Percentiles rank a stretch among this genome's conserved stretches.
These are phyloP conservation scores for Sardinella longiceps DNA, from an alignment of 2,797 vertebrate species.

Conservation along the genomic window DNA sequence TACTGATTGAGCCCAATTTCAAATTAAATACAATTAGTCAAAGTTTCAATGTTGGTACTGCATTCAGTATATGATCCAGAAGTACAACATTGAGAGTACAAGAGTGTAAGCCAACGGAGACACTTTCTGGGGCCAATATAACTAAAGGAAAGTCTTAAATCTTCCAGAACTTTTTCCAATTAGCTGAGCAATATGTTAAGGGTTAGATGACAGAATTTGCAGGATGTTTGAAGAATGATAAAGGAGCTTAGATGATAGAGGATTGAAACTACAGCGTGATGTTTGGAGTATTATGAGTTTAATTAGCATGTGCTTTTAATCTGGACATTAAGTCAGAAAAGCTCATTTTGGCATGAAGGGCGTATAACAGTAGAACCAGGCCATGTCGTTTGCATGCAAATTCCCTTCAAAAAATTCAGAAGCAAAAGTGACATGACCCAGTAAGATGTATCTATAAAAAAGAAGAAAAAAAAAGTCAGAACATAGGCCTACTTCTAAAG, in stretches of 20 bases:
- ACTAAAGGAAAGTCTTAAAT: not conserved
- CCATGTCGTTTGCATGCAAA: not conserved
- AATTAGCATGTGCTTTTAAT: constrained; percentile 12
- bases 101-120: not conserved
- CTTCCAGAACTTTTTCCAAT: not conserved
- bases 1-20: too few species aligned
- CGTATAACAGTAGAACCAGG: not conserved
- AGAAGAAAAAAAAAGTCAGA: not conserved
- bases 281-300: not conserved
- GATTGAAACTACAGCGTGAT: not conserved
- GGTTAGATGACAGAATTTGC: not conserved
- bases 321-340: not conserved
- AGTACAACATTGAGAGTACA: too few species aligned
- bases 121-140: not conserved
- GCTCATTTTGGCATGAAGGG: not conserved
- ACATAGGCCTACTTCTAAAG: not conserved
- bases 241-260: not conserved
- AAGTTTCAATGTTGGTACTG: not conserved
- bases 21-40: not conserved
- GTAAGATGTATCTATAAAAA: not conserved
- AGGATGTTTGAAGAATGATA: not conserved
- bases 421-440: not conserved
- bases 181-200: not conserved
- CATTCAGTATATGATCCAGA: too few species aligned
- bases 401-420: not conserved